phyloP scores from a whole-genome alignment of 2,888 invertebrate genomes.

The Acanthosepion pharaonis region DNA sequence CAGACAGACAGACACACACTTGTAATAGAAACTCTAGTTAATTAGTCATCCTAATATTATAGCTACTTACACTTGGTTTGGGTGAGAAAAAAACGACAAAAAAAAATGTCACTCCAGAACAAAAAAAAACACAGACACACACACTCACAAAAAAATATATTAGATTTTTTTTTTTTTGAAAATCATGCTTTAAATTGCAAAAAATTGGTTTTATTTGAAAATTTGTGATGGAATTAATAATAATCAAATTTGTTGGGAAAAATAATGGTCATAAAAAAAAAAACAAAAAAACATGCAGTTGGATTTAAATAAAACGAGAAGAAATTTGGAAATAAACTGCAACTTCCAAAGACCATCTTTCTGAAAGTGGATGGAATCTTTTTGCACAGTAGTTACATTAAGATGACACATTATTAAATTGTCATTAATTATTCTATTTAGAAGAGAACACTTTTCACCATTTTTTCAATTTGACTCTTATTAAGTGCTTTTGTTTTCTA shows the following conservation, averaged over 20 bases:
- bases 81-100: neutral
- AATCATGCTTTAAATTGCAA: conserved; percentile 6
- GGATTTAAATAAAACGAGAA: no score
- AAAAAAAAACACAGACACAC: neutral
- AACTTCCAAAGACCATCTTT: no score
- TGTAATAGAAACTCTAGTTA: neutral
- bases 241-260: neutral
- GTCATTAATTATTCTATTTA: no score
- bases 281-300: neutral
- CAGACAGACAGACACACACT: neutral
- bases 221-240: neutral
- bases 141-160: neutral
- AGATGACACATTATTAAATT: no score
- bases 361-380: no score
- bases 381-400: no score
- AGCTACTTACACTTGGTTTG: neutral
- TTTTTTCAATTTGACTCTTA: no score
- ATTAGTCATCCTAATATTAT: neutral
- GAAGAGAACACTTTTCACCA: no score
- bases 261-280: no score
- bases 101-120: neutral
- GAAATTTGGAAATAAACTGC: no score
- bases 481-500: no score
- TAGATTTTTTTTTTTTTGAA: neutral
- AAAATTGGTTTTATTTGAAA: neutral